phyloP scores from a whole-genome alignment of 2,888 invertebrate species.

The Sepiola atlantica region DNA sequence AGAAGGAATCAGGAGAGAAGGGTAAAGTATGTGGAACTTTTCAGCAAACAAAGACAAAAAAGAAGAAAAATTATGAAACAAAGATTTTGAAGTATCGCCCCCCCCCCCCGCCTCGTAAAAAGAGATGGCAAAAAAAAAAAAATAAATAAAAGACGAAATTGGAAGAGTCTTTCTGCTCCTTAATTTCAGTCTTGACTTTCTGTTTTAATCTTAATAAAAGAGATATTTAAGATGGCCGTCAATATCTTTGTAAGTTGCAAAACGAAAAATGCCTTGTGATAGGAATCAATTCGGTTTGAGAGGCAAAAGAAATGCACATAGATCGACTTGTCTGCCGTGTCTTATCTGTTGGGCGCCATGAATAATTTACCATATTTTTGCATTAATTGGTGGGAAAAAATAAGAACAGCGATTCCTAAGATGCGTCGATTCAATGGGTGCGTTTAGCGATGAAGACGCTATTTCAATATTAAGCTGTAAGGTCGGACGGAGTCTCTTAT shows the following conservation, averaged over 20 bases:
- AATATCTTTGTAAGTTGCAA: neutral
- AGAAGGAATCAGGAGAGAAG: neutral
- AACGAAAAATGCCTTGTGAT: neutral
- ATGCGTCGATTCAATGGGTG: too few relatives aligned
- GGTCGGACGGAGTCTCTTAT: too few relatives aligned
- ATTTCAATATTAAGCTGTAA: too few relatives aligned
- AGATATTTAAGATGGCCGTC: neutral
- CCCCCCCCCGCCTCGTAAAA: neutral
- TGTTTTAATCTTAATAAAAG: neutral
- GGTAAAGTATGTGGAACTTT: neutral
- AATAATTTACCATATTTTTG: constrained; percentile 6
- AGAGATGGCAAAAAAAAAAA: neutral
- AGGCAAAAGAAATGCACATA: neutral
- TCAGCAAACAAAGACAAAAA: neutral
- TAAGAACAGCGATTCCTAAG: too few relatives aligned
- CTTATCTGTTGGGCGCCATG: neutral
- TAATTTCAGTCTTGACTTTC: neutral
- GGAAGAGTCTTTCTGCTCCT: neutral
- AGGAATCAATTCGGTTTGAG: neutral
- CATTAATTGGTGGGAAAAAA: neutral
- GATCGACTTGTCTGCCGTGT: neutral
- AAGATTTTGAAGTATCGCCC: neutral
- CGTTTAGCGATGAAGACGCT: too few relatives aligned
- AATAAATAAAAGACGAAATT: neutral
- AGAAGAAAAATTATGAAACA: neutral